phyloP scores from a whole-genome alignment of 2,888 invertebrate genomes.

The Desoria tigrina region DNA sequence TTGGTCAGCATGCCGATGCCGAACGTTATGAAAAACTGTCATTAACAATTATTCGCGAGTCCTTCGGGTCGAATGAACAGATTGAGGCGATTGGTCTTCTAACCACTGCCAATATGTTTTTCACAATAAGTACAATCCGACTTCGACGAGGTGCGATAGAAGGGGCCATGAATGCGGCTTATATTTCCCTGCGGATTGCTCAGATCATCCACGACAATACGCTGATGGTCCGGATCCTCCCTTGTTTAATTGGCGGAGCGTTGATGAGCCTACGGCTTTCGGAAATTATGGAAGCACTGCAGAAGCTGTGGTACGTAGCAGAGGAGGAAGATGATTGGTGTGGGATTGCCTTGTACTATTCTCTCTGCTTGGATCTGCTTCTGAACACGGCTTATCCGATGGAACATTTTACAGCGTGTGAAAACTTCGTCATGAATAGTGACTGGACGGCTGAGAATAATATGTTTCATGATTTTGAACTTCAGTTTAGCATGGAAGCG shows the following conservation, averaged over 20 bases:
- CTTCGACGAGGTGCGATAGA: slow-evolving; percentile 42
- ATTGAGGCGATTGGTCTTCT: slow-evolving; percentile 41
- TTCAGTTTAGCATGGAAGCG: slow-evolving; percentile 44
- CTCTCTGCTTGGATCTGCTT: slow-evolving; percentile 62
- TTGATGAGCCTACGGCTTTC: slow-evolving; percentile 35
- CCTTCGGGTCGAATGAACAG: slow-evolving; percentile 34
- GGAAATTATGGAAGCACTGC: slow-evolving; percentile 42
- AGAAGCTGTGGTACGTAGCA: slow-evolving; percentile 43
- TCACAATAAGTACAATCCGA: slow-evolving; percentile 25
- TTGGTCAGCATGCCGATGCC: slow-evolving; percentile 37
- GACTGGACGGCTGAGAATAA: slow-evolving; percentile 39
- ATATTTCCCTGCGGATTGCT: slow-evolving; percentile 39
- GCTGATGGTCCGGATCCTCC: slow-evolving; percentile 35
- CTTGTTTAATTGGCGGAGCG: slow-evolving; percentile 30
- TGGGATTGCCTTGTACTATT: slow-evolving; percentile 66
- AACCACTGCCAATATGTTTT: slow-evolving; percentile 45
- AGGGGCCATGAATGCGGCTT: slow-evolving; percentile 28
- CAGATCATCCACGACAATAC: slow-evolving; percentile 46
- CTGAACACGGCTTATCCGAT: slow-evolving; percentile 60
- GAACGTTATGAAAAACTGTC: slow-evolving; percentile 38
- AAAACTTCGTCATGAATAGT: slow-evolving; percentile 42
- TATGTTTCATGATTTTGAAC: slow-evolving; percentile 40
- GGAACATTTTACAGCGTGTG: slow-evolving; percentile 46
- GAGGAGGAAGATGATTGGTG: slow-evolving; percentile 55
- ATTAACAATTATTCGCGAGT: slow-evolving; percentile 33